Evolutionary conservation across 2,797 vertebrate genomes (phyloP).

Genomic region (Schizothorax lantsangensis): DNA sequence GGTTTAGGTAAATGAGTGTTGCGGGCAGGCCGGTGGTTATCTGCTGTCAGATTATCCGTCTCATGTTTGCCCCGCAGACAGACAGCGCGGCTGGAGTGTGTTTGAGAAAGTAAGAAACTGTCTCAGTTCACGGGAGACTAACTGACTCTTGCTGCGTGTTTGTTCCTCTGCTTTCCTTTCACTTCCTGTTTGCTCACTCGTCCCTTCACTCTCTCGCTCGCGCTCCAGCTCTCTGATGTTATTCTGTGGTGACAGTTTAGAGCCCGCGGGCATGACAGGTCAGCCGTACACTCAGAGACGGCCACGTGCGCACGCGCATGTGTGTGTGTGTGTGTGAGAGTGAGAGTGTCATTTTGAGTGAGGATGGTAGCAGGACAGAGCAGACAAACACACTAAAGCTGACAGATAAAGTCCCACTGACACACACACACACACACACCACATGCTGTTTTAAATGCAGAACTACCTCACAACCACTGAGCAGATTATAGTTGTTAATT

Average conservation of each 20-base stretch:
- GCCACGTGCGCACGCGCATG: neutral
- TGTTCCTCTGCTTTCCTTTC: slow-evolving; percentile 33
- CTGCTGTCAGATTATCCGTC: slow-evolving; percentile 28
- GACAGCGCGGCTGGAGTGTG: neutral
- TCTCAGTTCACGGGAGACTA: slow-evolving; percentile 48
- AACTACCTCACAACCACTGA: neutral
- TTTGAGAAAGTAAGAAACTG: slow-evolving; percentile 32
- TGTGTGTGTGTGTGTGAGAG: neutral
- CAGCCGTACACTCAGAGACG: slow-evolving; percentile 31
- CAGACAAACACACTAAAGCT: slow-evolving; percentile 30
- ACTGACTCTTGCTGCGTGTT: slow-evolving; percentile 51
- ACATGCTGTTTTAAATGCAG: slow-evolving; percentile 18
- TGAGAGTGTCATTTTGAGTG: slow-evolving; percentile 13
- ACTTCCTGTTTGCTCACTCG: slow-evolving; percentile 47
- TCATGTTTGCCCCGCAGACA: slow-evolving; percentile 37
- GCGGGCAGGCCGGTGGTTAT: slow-evolving; percentile 13
- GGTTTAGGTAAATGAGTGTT: slow-evolving; percentile 29
- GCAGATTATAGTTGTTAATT: slow-evolving; percentile 32
- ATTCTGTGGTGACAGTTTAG: slow-evolving; percentile 42
- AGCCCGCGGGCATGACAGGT: slow-evolving; percentile 45
- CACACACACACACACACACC: slow-evolving; percentile 21
- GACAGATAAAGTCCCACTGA: slow-evolving; percentile 13
- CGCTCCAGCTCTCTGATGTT: slow-evolving; percentile 33
- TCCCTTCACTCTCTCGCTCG: slow-evolving; percentile 5
- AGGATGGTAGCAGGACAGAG: slow-evolving; percentile 30